These are phyloP conservation scores for Pachyuromys duprasi DNA, from an alignment of 2,797 vertebrate genomes.

Conservation along the genomic window DNA sequence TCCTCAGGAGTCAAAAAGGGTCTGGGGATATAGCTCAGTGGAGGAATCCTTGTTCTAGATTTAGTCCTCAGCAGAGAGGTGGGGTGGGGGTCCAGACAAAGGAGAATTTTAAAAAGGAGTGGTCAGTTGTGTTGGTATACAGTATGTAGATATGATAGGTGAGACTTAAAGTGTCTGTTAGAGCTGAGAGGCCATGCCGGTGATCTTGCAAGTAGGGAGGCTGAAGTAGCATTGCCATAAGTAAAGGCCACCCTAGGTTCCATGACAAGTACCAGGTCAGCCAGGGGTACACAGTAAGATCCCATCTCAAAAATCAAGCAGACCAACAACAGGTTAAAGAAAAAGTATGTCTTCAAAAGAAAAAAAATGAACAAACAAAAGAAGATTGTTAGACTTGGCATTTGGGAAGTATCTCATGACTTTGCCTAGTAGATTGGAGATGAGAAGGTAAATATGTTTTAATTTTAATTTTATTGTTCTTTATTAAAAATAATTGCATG, in stretches of 20 bases:
- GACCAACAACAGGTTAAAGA: neutral
- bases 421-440: constrained; percentile 4
- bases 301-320: neutral
- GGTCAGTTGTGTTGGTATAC: neutral
- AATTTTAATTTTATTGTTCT: neutral
- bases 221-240: neutral
- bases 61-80: neutral
- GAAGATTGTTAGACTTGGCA: neutral
- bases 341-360: neutral
- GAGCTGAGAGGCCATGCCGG: neutral
- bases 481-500: neutral
- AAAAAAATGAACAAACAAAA: neutral
- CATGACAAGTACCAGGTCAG: neutral
- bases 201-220: neutral
- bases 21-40: neutral
- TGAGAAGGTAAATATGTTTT: neutral
- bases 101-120: neutral
- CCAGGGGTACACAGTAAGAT: neutral
- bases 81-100: neutral
- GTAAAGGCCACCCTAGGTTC: too few relatives aligned
- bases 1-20: neutral
- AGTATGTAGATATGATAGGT: neutral
- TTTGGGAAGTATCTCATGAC: neutral
- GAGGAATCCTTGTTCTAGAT: neutral
- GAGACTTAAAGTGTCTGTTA: neutral